These are phyloP conservation scores for Carduelis carduelis DNA, from an alignment of 2,797 vertebrate genomes.

Conservation along the genomic window DNA sequence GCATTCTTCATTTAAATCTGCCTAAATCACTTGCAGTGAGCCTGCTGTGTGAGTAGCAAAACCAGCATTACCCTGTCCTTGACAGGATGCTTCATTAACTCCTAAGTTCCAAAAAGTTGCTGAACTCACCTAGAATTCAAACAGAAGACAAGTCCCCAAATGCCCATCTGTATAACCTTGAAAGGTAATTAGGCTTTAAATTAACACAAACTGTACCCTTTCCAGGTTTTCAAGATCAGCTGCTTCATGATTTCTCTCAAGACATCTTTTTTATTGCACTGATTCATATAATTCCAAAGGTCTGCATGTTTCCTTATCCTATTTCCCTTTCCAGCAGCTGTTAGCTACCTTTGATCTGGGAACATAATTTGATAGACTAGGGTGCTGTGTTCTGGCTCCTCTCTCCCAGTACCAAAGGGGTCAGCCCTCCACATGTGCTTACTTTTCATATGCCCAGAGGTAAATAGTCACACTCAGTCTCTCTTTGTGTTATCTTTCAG, in stretches of 20 bases:
- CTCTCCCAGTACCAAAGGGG: background rate
- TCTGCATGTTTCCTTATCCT: slow-evolving; percentile 34
- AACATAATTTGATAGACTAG: slow-evolving; percentile 14
- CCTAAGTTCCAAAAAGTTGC: background rate
- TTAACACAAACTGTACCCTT: background rate
- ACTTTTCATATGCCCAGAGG: background rate
- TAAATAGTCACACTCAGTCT: background rate
- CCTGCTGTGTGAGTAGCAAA: background rate
- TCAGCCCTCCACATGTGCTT: slow-evolving; percentile 11
- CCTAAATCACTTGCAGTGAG: background rate
- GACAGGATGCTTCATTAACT: background rate
- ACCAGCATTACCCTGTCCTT: background rate
- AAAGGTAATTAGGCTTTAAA: background rate
- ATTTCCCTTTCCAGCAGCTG: slow-evolving; percentile 47
- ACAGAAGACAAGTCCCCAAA: background rate
- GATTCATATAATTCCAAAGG: slow-evolving; percentile 36
- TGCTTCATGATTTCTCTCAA: background rate
- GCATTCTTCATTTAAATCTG: background rate
- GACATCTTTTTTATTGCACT: background rate
- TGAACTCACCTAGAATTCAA: background rate
- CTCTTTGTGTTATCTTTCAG: background rate
- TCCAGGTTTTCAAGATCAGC: slow-evolving; percentile 4
- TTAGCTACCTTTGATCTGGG: slow-evolving; percentile 58
- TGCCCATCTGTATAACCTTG: background rate
- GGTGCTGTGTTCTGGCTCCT: slow-evolving; percentile 34